Base-by-base conservation (phyloP, 2,888 invertebrate species). In the Idaea aversata region DNA sequence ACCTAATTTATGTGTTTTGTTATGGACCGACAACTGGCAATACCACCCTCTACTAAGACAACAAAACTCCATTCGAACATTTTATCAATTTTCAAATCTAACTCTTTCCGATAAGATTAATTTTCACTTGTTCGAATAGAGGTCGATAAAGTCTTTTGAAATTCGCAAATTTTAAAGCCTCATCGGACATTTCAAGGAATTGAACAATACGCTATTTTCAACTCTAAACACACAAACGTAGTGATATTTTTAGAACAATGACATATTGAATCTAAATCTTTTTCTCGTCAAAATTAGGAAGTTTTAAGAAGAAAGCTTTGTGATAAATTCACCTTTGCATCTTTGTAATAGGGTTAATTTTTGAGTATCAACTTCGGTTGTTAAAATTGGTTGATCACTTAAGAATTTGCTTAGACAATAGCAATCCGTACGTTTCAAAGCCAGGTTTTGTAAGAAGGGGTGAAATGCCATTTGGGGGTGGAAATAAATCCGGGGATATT, bases 1-100 rank as follows among this genome's bases (percentile, higher is more conserved):
- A 92, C 93, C 93, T 93, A 93, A 93, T 93, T 93, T 93, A 93
- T 93, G 93, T 93, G 93, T 93, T 92, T 93, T 92, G 91, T 92
- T 91, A 92, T 93, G 92, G 93, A 90, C 93, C 91, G 85, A 90
- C 90, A 88, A 88, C 90, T 86, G 84, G 84, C 78, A 76, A 79
- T 70, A 74, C 70, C 75, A 79, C 77, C 78, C 79, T 69, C 72
- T 75, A 69, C 74, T 47, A 63, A 82, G 84, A 81, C 75, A 72
- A 67, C 77, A 74, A 77, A 75, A 66, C 59, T 65, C 25, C 57
- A 5, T 36, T 47, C 34, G 57, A 59, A 6, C 60, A 62, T 13
- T 47, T 16, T 69, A 62, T 4, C 5, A 80, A 75, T 75, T 74
- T 74, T n/a, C 71, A 77, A 76, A 66, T 59, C 80, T 76, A 59